These are phyloP conservation scores for Scomber scombrus DNA, from an alignment of 2,113 vertebrate genomes.

Conservation along the genomic window DNA sequence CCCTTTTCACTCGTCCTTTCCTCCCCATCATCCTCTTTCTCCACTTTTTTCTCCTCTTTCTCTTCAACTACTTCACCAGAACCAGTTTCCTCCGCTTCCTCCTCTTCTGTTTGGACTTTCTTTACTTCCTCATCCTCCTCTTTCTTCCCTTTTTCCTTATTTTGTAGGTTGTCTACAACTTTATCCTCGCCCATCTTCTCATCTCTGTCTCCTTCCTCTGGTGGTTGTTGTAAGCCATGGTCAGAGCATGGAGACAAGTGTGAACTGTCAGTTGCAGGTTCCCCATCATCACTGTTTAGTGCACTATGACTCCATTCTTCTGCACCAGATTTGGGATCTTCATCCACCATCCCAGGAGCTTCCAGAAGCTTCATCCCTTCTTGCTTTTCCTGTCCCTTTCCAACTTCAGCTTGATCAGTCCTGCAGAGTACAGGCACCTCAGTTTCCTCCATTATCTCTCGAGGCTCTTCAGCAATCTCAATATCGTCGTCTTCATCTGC, in stretches of 20 bases:
- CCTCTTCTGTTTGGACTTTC: background rate
- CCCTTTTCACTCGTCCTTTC: background rate
- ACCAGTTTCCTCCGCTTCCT: background rate
- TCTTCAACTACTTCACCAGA: background rate
- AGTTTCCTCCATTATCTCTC: constrained; percentile 68
- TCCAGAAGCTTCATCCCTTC: constrained; percentile 44
- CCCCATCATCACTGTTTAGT: constrained; percentile 48
- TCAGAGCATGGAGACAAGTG: constrained; percentile 68
- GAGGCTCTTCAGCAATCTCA: constrained; percentile 77
- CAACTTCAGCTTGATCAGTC: background rate
- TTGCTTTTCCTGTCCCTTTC: constrained; percentile 33
- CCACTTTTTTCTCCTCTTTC: background rate
- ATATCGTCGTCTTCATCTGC: constrained; percentile 71
- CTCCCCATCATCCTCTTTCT: background rate
- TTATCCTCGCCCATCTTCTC: constrained; percentile 16
- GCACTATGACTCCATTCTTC: constrained; percentile 68
- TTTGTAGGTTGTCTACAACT: background rate
- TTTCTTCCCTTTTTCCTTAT: background rate
- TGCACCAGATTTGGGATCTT: constrained; percentile 59
- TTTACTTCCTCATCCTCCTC: background rate
- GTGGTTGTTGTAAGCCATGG: constrained; percentile 32
- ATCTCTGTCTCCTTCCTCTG: constrained; percentile 23
- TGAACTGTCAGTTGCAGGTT: constrained; percentile 59
- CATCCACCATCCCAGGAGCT: constrained; percentile 33
- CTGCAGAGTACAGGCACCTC: constrained; percentile 5